Percentiles rank a stretch among this genome's conserved stretches.
Conservation (phyloP, 1,140 invertebrate species). For the Pissodes strobi region DNA sequence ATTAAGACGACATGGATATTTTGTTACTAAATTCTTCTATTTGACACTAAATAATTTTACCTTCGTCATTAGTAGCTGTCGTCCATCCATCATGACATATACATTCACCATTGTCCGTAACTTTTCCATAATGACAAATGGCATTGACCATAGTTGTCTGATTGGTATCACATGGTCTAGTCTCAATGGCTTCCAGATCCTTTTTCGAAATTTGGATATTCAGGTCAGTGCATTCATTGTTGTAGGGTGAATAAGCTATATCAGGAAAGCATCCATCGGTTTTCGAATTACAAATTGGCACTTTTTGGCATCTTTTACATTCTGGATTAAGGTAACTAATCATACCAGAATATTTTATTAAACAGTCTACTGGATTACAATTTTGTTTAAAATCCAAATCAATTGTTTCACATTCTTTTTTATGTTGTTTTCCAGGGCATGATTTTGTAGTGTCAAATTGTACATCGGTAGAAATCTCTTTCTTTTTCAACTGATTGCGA, state of each 20-base stretch:
- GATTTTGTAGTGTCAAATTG: slow-evolving; percentile 31
- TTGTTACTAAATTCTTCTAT: no score
- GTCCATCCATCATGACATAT: slow-evolving; percentile 30
- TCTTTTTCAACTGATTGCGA: slow-evolving; percentile 25
- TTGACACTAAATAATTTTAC: no score
- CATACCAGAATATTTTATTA: slow-evolving; percentile 37
- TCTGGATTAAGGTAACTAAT: slow-evolving; percentile 33
- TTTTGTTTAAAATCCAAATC: slow-evolving; percentile 31
- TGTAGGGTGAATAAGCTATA: slow-evolving; percentile 28
- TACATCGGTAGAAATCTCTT: slow-evolving; percentile 19
- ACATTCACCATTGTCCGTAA: slow-evolving; percentile 25
- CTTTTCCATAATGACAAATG: slow-evolving; percentile 36
- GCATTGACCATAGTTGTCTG: slow-evolving; percentile 16
- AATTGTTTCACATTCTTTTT: slow-evolving; percentile 20
- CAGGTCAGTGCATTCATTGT: slow-evolving; percentile 35
- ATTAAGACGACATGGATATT: no score
- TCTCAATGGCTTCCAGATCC: slow-evolving; percentile 27
- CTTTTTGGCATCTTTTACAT: slow-evolving; percentile 27
- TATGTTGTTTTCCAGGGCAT: not conserved
- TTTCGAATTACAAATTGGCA: slow-evolving; percentile 29
- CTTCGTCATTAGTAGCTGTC: slow-evolving; percentile 28
- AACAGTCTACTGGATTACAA: slow-evolving; percentile 38
- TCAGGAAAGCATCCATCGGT: slow-evolving; percentile 19
- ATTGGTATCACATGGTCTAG: not conserved
- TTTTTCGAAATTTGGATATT: slow-evolving; percentile 17